phyloP scores from a whole-genome alignment of 2,797 vertebrate genomes.

The Tachyglossus aculeatus region DNA sequence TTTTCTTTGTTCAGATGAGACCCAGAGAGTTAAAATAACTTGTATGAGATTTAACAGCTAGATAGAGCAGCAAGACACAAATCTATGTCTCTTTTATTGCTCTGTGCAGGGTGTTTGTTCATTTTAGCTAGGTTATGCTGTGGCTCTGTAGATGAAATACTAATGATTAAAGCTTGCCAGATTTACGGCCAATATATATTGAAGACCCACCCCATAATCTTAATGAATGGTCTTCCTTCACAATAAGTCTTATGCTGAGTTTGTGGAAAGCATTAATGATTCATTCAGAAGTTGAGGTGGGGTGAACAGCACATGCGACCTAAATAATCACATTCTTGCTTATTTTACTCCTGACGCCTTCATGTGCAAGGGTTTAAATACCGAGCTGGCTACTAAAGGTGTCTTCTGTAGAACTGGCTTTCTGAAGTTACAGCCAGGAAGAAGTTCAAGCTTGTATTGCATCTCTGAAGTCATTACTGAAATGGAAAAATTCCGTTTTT shows the following conservation, averaged over 20 bases:
- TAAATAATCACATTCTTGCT: constrained; percentile 49
- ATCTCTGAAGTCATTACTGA: constrained; percentile 53
- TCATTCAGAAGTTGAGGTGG: constrained; percentile 33
- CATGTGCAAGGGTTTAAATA: constrained; percentile 56
- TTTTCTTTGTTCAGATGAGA: no score
- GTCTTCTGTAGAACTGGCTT: constrained; percentile 38
- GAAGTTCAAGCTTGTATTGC: constrained; percentile 46
- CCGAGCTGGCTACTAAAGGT: constrained; percentile 45
- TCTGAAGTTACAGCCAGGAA: constrained; percentile 52
- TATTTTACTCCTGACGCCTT: constrained; percentile 55
- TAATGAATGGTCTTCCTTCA: constrained; percentile 3
- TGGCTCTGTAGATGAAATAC: constrained; percentile 26
- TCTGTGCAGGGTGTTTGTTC: no score
- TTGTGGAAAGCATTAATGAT: constrained; percentile 39
- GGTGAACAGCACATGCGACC: constrained; percentile 22
- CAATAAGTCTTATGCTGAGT: constrained; percentile 32
- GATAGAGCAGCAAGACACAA: no score
- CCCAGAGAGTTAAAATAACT: no score
- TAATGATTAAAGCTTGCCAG: constrained; percentile 4
- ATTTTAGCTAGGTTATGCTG: background rate
- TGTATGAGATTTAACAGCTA: no score
- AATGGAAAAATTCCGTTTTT: constrained; percentile 44
- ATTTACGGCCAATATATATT: background rate
- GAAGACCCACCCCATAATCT: background rate
- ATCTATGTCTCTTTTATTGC: no score